Base-by-base conservation (phyloP, 2,888 invertebrate species). In the Dynastes maya region DNA sequence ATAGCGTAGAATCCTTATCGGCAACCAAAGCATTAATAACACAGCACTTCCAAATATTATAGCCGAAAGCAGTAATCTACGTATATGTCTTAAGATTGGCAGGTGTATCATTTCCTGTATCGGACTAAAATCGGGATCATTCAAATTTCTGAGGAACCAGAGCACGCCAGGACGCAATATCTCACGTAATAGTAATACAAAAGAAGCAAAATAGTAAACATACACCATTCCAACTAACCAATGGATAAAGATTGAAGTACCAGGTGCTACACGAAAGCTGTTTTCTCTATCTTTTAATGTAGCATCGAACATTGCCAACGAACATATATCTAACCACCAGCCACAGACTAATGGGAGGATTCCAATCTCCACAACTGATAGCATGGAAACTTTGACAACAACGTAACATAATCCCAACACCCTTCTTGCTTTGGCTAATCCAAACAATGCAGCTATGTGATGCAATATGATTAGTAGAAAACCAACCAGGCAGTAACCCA, bases 151-250 rank as follows among this genome's bases (percentile, higher is more conserved):
- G 84, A 99, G 91, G 89, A 99, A 99, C 99, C 99, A 99, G 2
- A 99, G 90, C 0, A 99, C 98, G 0, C 99, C 99, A 0, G 99
- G 99, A 75, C 99, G 92, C 53, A 99, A 88, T 0, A 98, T 97
- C 89, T 99, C 99, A 75, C 99, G 91, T 32, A 99, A 89, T 2
- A 99, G 90, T 22, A 98, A 91, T 63, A 99, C 96, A 87, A 98
- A 99, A 0, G 98, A 98, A 6, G 99, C 99, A 87, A 99, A 99
- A 90, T 99, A 99, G 89, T 99, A 99, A 13, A 99, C 98, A 87
- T 98, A 99, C 49, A 96, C 96, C 98, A 99, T 99, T 79, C 99
- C 99, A 6, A 98, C 96, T 58, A 99, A 93, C 99, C 99, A 99
- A 88, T 99, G 99, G 77, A 99, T 95, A 87, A 99, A 99, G 91